These are phyloP conservation scores for rabbit (Oryctolagus cuniculus) DNA, from an alignment of 2,113 vertebrate species.

Conservation along the genomic window mOryCun1.1 NC_091447.1:47300001-47300500, in stretches of 20 bases:
- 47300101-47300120: slow-evolving; percentile 35
- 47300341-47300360: not conserved
- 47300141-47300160: slow-evolving; percentile 6
- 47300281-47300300: not conserved
- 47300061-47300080: not conserved
- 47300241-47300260: slow-evolving; percentile 8
- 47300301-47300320: slow-evolving; percentile 3
- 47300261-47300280: not conserved
- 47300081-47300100: slow-evolving; percentile 22
- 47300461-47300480: not conserved
- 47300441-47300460: not conserved
- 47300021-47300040: slow-evolving; percentile 49
- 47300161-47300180: slow-evolving; percentile 26
- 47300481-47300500: not conserved
- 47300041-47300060: slow-evolving; percentile 64
- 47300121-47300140: slow-evolving; percentile 34
- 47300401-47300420: not conserved
- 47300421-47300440: not conserved
- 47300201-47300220: not conserved
- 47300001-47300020: slow-evolving; percentile 36
- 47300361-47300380: slow-evolving; percentile 43
- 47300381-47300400: slow-evolving; percentile 22
- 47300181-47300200: not conserved
- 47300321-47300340: not conserved
- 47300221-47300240: not conserved